Base-by-base conservation (phyloP, 1,140 invertebrate species). In the Sitobion miscanthi region DNA sequence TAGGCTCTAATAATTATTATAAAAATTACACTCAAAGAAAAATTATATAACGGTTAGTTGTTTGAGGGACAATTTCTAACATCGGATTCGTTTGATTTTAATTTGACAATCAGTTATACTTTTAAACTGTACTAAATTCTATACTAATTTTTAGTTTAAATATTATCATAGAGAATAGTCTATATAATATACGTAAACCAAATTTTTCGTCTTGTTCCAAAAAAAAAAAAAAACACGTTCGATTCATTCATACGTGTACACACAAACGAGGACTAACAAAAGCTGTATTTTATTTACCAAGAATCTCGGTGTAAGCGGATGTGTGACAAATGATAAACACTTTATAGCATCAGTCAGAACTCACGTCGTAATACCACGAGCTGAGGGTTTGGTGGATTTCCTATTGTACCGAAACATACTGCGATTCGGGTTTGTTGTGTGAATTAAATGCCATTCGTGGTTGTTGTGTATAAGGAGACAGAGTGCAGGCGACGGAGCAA, bases 371-470 rank as follows among this genome's bases (percentile, higher is more conserved):
- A n/a, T 38, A 91, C 20, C n/a, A 23, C 49, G n/a, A 52, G 85
- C 23, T 47, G 25, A 20, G 42, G 38, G 88, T 35, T 49, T 35
- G 87, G 45, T 25, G 30, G 69, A 83, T 92, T 92, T 92, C 38
- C 30, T 83, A 92, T 92, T 92, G 90, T 92, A 30, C 23, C 23
- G 9, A 77, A 77, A 82, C 90, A 47, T 91, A 91, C 57, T 91
- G 57, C 35, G 25, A 35, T 82, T 45, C 38, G 38, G 69, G 45
- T 83, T 35, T 52, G 45, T 52, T n/a, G 42, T 82, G 69, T 52
- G 69, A 83, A 83, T 92, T 83, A 92, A 92, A 92, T 83, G 47
- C 25, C 23, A 52, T 92, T 83, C 25, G 35, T 25, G n/a, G 90
- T 90, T n/a, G 54, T 69, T 57, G 69, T 17, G 45, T n/a, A 77